Percentiles rank a stretch among this genome's conserved stretches.
Conservation (phyloP, 2,113 vertebrate genomes). For the Sporophila hypoxantha region DNA sequence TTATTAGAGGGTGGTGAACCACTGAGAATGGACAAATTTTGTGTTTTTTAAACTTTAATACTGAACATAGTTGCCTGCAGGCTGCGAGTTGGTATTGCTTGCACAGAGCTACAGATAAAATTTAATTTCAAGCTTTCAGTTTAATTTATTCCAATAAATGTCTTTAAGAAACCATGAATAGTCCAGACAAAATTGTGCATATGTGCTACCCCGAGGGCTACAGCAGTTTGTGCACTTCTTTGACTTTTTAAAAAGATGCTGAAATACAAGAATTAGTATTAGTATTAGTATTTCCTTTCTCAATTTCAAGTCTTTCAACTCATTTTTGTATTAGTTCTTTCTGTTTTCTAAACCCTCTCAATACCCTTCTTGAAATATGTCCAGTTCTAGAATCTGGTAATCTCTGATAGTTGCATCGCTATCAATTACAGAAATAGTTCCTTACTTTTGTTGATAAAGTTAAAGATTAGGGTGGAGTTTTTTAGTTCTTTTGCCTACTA, state of each 20-base stretch:
- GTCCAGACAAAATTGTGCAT: neutral
- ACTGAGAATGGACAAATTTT: neutral
- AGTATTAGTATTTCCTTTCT: neutral
- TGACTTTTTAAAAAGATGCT: neutral
- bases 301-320: neutral
- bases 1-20: neutral
- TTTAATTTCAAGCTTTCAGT: neutral
- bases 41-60: neutral
- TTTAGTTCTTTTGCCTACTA: neutral
- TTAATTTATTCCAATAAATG: neutral
- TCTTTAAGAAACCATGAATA: neutral
- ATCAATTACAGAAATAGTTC: neutral
- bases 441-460: neutral
- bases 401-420: neutral
- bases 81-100: neutral
- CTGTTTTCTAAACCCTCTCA: neutral
- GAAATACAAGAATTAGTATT: neutral
- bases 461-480: neutral
- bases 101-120: neutral
- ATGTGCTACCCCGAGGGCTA: neutral
- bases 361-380: neutral
- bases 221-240: neutral
- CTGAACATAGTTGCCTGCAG: neutral
- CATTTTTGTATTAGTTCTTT: neutral
- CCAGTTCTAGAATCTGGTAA: neutral